Base-by-base conservation (phyloP, 2,888 invertebrate species). In the Rhaphigaster nebulosa region DNA sequence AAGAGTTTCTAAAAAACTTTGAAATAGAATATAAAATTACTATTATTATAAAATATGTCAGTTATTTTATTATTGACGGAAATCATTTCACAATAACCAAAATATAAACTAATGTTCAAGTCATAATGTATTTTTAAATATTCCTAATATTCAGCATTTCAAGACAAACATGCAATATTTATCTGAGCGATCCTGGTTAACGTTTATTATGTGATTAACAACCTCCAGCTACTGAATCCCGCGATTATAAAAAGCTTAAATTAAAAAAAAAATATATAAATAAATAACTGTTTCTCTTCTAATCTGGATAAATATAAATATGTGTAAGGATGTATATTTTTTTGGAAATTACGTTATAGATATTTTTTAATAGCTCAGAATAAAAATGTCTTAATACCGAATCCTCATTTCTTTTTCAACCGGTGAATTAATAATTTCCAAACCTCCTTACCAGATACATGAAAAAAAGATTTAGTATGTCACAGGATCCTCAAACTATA, bases 201-300 rank as follows among this genome's bases (percentile, higher is more conserved):
- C n/a, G 60, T 60, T 60, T n/a, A 60, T n/a, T 60, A 60, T 60
- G 10, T 26, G 60, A 60, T 60, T 60, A 60, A 60, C 4, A 60
- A n/a, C n/a, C 60, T 60, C 60, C 60, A 60, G 60, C 60, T 60
- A 10, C 60, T n/a, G n/a, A 60, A 60, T 60, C 60, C 60, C 8
- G n/a, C 5, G 60, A 26, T n/a, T 5, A 60, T n/a, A 26, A 60
- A 60, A 60, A n/a, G 60, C 60, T 60, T 60, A 60, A 26, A 60
- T 60, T 26, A n/a, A 60, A 60, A 60, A 60, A 60, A n/a, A n/a
- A n/a, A n/a, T n/a, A n/a, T n/a, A n/a, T 60, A 60, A 60, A 60
- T 60, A n/a, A n/a, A n/a, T 10, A 54, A 54, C 20, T 10, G 60
- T 60, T 60, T 60, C 10, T 26, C 10, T 26, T 8, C 56, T 56